Conservation (phyloP, 1,140 invertebrate genomes). For the Antheraea mylitta region DNA sequence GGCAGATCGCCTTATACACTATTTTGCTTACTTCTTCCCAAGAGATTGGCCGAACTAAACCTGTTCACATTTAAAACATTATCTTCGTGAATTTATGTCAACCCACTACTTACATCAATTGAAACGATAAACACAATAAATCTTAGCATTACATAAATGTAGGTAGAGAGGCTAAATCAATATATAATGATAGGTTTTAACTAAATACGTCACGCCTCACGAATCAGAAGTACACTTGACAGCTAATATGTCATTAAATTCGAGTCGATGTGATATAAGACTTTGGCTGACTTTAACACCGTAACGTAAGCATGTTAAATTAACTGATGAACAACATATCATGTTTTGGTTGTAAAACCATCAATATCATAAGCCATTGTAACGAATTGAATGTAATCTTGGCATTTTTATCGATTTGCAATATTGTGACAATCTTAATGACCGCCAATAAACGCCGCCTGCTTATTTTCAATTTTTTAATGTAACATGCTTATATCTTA, state of each 20-base stretch:
- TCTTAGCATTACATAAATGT: slow-evolving; percentile 62
- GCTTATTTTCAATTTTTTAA: too few relatives aligned
- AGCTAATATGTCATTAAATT: slow-evolving; percentile 60
- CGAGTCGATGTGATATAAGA: slow-evolving; percentile 39
- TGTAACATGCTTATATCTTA: too few relatives aligned
- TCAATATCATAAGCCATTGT: slow-evolving; percentile 15
- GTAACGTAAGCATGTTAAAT: slow-evolving; percentile 15
- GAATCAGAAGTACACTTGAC: slow-evolving; percentile 45
- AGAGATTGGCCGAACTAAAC: not conserved
- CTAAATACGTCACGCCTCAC: slow-evolving; percentile 55
- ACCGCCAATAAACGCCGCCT: not conserved
- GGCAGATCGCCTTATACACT: too few relatives aligned
- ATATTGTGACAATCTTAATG: not conserved
- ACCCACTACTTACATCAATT: slow-evolving; percentile 50
- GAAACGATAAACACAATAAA: slow-evolving; percentile 41
- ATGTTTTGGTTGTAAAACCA: slow-evolving; percentile 22
- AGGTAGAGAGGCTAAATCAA: slow-evolving; percentile 45
- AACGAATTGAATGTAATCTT: not conserved
- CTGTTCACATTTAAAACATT: not conserved
- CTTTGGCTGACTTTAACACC: slow-evolving; percentile 30
- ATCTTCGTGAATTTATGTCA: not conserved
- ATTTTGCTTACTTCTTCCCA: too few relatives aligned
- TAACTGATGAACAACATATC: slow-evolving; percentile 13
- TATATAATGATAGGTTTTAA: slow-evolving; percentile 58
- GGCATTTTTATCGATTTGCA: not conserved